Percentiles rank a stretch among this genome's conserved stretches.
Evolutionary conservation across 2,888 invertebrate species (phyloP).

Genomic region (Himalopsyche tibetana): DNA sequence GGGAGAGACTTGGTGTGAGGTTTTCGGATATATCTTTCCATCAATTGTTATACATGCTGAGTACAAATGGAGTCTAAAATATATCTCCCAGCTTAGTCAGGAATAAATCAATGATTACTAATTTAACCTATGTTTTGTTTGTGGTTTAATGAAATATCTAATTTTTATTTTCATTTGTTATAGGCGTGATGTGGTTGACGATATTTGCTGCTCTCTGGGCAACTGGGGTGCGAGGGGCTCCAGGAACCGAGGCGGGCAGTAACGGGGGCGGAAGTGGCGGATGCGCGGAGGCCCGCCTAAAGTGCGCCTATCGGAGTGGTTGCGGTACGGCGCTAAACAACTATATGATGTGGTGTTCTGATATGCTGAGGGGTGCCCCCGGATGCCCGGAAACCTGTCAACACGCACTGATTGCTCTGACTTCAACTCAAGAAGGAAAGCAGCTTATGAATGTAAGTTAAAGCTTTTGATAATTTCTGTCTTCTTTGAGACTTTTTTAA

Average conservation of each 20-base stretch:
- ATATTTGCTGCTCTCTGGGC: slow-evolving; percentile 83
- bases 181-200: slow-evolving; percentile 67
- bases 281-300: slow-evolving; percentile 83
- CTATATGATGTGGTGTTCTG: slow-evolving; percentile 85
- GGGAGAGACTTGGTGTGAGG: too few species aligned
- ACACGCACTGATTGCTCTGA: slow-evolving; percentile 86
- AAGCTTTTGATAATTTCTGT: not conserved
- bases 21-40: too few species aligned
- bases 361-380: slow-evolving; percentile 79
- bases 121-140: not conserved
- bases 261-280: slow-evolving; percentile 70
- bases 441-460: slow-evolving; percentile 84
- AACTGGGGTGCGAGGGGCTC: slow-evolving; percentile 86
- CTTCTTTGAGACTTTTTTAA: too few species aligned
- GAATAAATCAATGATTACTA: too few species aligned
- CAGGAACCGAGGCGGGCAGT: slow-evolving; percentile 73
- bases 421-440: slow-evolving; percentile 87
- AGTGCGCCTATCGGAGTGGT: slow-evolving; percentile 85
- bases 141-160: not conserved
- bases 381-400: slow-evolving; percentile 85
- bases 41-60: too few species aligned
- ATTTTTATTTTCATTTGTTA: slow-evolving; percentile 41
- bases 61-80: too few species aligned
- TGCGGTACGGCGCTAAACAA: slow-evolving; percentile 87
- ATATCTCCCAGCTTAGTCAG: too few species aligned